Evolutionary conservation across 2,113 vertebrate genomes (phyloP).

Genomic region (Chauna torquata): DNA sequence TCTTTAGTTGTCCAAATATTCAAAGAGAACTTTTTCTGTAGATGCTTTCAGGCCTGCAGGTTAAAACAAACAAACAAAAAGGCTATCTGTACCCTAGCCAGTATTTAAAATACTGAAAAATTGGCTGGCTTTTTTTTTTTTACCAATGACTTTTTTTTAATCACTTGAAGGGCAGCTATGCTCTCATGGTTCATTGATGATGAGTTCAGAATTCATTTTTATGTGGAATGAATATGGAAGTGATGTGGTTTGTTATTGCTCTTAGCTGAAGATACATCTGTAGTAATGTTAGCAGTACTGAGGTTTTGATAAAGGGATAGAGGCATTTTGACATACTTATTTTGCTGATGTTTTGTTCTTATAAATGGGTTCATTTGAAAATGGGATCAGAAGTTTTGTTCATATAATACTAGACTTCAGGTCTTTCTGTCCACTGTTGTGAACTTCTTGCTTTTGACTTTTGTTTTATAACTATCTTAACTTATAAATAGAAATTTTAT

Average conservation of each 20-base stretch:
- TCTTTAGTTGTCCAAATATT: background rate
- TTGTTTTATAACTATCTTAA: background rate
- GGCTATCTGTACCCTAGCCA: background rate
- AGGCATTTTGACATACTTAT: fast-evolving
- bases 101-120: background rate
- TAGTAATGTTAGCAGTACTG: background rate
- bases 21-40: background rate
- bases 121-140: background rate
- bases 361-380: background rate
- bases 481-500: background rate
- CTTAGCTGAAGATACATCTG: background rate
- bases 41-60: background rate
- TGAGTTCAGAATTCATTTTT: conserved; percentile 16
- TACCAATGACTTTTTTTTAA: background rate
- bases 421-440: background rate
- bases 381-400: background rate
- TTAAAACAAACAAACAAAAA: background rate
- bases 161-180: background rate
- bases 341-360: background rate
- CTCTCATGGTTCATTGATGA: background rate
- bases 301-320: background rate
- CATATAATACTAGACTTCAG: background rate
- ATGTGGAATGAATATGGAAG: background rate
- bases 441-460: background rate
- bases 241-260: background rate